A percentile compares a stretch with the other conserved stretches of the same genome.
phyloP scores from a whole-genome alignment of 2,113 vertebrate species.

The Aspiorhynchus laticeps region DNA sequence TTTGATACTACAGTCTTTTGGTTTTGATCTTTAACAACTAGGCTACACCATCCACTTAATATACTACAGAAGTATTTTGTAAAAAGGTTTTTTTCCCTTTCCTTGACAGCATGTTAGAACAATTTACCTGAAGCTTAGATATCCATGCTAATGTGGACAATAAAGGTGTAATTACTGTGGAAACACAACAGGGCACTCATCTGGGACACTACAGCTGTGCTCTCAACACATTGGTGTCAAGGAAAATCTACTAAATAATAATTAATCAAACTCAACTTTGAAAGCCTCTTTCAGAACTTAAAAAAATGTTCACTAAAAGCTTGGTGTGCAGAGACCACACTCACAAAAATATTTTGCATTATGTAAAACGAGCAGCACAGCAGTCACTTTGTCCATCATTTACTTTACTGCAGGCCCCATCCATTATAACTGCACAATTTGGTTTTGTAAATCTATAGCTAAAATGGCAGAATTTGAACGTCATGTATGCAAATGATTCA shows the following conservation, averaged over 20 bases:
- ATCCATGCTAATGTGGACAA: neutral
- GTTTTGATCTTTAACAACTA: neutral
- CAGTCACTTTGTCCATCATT: neutral
- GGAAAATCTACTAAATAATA: neutral
- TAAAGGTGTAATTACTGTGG: constrained; percentile 5
- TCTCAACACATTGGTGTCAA: neutral
- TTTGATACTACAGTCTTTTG: neutral
- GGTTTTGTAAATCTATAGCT: neutral
- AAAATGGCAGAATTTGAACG: neutral
- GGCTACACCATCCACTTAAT: neutral
- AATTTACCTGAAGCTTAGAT: neutral
- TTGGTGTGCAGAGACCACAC: neutral
- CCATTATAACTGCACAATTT: constrained; percentile 1
- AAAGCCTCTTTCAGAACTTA: neutral
- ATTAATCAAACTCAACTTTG: neutral
- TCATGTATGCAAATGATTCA: constrained; percentile 22
- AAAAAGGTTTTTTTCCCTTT: neutral
- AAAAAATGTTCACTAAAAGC: neutral
- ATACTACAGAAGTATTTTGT: neutral
- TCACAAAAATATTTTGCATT: neutral
- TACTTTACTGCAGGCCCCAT: neutral
- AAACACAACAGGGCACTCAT: neutral
- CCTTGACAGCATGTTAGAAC: neutral
- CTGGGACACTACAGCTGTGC: constrained; percentile 25
- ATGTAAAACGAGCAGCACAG: neutral